Conservation (phyloP, 2,888 invertebrate genomes). For the Eupithecia insigniata region DNA sequence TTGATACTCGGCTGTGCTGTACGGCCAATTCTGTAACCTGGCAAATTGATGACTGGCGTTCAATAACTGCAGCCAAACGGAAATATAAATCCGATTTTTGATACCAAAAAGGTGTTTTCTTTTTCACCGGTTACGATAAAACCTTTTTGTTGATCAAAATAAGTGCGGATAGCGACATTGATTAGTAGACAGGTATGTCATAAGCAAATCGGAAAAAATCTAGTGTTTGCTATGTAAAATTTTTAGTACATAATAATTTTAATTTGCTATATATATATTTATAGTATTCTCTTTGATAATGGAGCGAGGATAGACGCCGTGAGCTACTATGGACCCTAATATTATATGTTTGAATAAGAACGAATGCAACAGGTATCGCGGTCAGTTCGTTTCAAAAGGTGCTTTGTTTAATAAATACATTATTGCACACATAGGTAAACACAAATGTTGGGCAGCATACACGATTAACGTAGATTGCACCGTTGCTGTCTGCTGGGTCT, state of each 20-base stretch:
- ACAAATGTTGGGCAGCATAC: background rate
- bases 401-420: background rate
- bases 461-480: too few relatives aligned
- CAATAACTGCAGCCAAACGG: constrained; percentile 76
- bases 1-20: constrained; percentile 73
- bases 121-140: constrained; percentile 26
- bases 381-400: constrained; percentile 26
- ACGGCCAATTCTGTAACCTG: constrained; percentile 80
- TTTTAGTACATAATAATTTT: too few relatives aligned
- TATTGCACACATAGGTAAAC: background rate
- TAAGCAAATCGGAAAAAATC: background rate
- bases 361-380: constrained; percentile 61
- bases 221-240: background rate
- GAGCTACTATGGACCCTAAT: constrained; percentile 49
- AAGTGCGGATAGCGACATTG: background rate
- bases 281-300: too few relatives aligned
- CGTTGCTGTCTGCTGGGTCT: too few relatives aligned
- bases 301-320: background rate
- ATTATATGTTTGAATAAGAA: constrained; percentile 54
- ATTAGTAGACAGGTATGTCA: background rate
- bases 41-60: constrained; percentile 74
- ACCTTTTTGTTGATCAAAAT: background rate
- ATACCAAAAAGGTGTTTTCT: constrained; percentile 71
- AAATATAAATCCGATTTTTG: constrained; percentile 84
- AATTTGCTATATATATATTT: too few relatives aligned